Percentiles rank a stretch among this genome's conserved stretches.
Evolutionary conservation across 2,888 invertebrate genomes (phyloP).

Genomic region (Tetramorium bicarinatum): DNA sequence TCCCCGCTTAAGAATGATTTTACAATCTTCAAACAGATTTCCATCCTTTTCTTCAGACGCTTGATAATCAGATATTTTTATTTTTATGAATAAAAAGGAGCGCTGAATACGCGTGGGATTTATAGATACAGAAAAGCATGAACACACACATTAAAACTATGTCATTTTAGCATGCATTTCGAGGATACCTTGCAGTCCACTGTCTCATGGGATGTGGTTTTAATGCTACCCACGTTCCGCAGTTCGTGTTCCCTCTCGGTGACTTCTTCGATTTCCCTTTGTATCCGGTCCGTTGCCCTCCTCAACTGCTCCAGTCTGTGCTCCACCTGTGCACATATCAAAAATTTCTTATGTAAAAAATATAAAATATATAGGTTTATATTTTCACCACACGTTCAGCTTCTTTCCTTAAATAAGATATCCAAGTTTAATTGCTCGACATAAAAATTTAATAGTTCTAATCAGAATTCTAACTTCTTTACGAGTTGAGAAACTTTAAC

Average conservation of each 20-base stretch:
- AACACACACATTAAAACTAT: not conserved
- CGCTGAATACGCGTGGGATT: not conserved
- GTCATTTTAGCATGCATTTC: conserved; percentile 25
- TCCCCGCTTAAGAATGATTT: conserved; percentile 7
- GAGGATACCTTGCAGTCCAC: conserved; percentile 85
- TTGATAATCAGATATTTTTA: not conserved
- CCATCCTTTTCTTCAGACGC: not conserved
- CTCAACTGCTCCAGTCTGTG: conserved; percentile 91
- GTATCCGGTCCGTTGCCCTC: conserved; percentile 90
- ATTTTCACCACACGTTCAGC: too few species aligned
- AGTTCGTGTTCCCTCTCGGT: conserved; percentile 94
- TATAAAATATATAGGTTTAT: not conserved
- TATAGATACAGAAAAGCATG: not conserved
- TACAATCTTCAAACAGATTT: not conserved
- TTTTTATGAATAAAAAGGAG: not conserved
- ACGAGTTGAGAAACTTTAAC: not conserved
- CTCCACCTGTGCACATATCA: conserved; percentile 85
- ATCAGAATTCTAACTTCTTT: conserved; percentile 43
- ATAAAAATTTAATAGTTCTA: conserved; percentile 22
- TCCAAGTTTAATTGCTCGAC: not conserved
- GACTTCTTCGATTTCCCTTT: conserved; percentile 95
- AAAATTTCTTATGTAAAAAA: conserved; percentile 45
- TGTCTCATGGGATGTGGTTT: conserved; percentile 88
- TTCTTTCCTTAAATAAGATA: too few species aligned
- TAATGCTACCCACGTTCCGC: conserved; percentile 89